Conservation (phyloP, 2,888 invertebrate genomes). For the Cenopis cana region DNA sequence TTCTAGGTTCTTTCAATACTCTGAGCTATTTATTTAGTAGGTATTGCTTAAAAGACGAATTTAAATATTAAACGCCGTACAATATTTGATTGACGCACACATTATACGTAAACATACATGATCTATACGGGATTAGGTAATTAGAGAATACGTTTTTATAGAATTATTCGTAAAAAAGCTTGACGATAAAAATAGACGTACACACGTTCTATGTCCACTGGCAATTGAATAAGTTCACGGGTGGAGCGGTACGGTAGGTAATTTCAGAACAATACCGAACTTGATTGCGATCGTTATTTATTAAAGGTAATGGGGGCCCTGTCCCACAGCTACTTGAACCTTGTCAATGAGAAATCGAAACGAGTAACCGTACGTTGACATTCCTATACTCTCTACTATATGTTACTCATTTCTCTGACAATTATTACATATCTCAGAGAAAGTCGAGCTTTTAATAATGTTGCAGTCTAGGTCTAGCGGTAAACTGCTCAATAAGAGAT, state of each 20-base stretch:
- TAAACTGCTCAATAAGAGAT: neutral
- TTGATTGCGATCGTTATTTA: slow-evolving; percentile 31
- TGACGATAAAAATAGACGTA: slow-evolving; percentile 61
- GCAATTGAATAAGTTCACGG: slow-evolving; percentile 59
- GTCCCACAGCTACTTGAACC: slow-evolving; percentile 10
- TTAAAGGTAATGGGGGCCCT: slow-evolving; percentile 22
- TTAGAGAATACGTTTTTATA: slow-evolving; percentile 52
- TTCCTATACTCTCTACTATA: slow-evolving; percentile 16
- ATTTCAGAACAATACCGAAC: slow-evolving; percentile 20
- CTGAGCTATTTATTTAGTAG: neutral
- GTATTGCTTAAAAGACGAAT: slow-evolving; percentile 1
- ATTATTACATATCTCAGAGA: slow-evolving; percentile 7
- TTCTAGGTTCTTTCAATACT: neutral
- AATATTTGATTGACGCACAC: slow-evolving; percentile 21
- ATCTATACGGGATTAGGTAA: slow-evolving; percentile 55
- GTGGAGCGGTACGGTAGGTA: slow-evolving; percentile 46
- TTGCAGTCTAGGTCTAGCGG: neutral
- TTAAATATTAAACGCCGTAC: slow-evolving; percentile 9
- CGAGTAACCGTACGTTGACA: neutral
- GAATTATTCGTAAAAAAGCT: slow-evolving; percentile 65
- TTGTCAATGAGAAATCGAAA: slow-evolving; percentile 27
- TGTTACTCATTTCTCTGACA: slow-evolving; percentile 16
- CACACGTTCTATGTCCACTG: slow-evolving; percentile 57
- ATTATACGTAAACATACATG: slow-evolving; percentile 15
- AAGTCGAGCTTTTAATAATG: neutral